phyloP scores from a whole-genome alignment of 2,888 invertebrate genomes.

The Parnassius orleans region DNA sequence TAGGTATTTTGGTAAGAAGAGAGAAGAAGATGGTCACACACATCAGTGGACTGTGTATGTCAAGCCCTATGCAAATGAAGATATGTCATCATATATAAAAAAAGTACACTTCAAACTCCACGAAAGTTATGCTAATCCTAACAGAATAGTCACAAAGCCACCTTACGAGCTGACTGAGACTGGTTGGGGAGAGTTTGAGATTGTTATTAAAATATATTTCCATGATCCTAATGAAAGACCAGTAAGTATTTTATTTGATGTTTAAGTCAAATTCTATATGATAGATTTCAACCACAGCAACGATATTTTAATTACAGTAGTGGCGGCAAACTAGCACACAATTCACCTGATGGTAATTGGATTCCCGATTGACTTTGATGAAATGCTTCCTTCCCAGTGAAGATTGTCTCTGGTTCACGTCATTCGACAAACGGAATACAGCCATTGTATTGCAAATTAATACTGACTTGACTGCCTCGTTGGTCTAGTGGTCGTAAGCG shows the following conservation, averaged over 20 bases:
- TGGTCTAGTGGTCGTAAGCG: no score
- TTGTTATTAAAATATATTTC: constrained; percentile 98
- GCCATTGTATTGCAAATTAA: no score
- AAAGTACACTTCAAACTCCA: constrained; percentile 98
- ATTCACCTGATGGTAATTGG: no score
- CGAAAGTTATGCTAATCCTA: constrained; percentile 97
- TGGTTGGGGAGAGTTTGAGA: constrained; percentile 99
- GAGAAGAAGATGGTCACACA: constrained; percentile 98
- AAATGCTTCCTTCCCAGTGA: no score
- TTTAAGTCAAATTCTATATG: no score
- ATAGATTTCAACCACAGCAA: no score
- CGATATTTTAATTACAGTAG: no score
- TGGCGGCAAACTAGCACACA: no score
- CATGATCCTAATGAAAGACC: constrained; percentile 97
- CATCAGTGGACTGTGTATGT: constrained; percentile 99
- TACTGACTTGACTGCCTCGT: no score
- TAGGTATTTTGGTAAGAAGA: constrained; percentile 96
- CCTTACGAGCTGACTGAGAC: constrained; percentile 99
- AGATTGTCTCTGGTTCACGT: no score
- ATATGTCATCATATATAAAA: constrained; percentile 96
- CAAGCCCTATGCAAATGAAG: constrained; percentile 95
- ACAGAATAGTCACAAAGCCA: constrained; percentile 95
- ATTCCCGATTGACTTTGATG: no score
- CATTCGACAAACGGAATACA: no score
- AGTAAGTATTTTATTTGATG: constrained; percentile 75